A percentile compares a stretch with the other conserved stretches of the same genome.
Conservation (phyloP, 2,797 vertebrate species). For the Hemibagrus guttatus region DNA sequence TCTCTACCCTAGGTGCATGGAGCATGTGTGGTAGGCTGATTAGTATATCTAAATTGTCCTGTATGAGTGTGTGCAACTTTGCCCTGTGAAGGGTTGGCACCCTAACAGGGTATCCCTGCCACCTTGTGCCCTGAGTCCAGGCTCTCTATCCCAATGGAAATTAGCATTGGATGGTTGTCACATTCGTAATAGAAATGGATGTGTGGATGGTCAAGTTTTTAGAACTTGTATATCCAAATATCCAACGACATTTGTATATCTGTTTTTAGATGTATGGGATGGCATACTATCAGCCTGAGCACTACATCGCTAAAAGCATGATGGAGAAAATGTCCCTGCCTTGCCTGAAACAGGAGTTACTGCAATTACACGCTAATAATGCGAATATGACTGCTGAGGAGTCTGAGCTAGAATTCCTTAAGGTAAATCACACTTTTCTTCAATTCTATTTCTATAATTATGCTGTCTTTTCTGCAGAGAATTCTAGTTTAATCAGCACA, state of each 20-base stretch:
- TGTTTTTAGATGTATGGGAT: conserved; percentile 76
- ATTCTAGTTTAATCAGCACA: not conserved
- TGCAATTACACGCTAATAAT: conserved; percentile 77
- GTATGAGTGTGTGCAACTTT: no score
- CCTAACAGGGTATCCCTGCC: no score
- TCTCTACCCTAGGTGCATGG: no score
- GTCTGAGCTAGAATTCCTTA: conserved; percentile 86
- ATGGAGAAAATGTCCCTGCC: conserved; percentile 82
- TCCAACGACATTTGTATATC: not conserved
- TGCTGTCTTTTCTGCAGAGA: not conserved
- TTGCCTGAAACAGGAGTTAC: conserved; percentile 76
- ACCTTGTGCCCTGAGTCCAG: no score
- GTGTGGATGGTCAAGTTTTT: not conserved
- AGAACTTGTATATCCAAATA: not conserved
- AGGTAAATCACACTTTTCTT: conserved; percentile 67
- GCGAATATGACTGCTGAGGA: conserved; percentile 77
- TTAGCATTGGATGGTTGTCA: not conserved
- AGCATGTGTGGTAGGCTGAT: no score
- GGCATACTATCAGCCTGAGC: conserved; percentile 83
- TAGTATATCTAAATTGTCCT: no score
- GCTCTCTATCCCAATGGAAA: no score
- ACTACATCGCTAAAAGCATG: conserved; percentile 81
- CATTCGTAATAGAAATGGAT: not conserved
- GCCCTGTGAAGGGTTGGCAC: no score
- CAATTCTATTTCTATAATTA: not conserved